phyloP scores from a whole-genome alignment of 37 sponge, comb jelly and placozoan species.

The Corticium candelabrum region DNA sequence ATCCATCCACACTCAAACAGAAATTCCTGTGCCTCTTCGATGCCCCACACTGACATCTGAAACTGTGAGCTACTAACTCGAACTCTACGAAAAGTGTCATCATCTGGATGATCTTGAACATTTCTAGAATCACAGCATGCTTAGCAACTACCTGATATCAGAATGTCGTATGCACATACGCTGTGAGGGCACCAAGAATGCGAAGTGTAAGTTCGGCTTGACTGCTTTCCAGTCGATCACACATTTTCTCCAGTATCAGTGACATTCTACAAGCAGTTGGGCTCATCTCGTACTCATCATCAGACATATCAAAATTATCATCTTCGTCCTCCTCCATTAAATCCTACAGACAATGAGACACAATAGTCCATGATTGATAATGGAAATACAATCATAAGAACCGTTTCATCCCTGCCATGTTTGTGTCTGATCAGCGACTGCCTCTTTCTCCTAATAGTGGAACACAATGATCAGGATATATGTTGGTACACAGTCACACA shows the following conservation, averaged over 20 bases:
- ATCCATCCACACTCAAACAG: constrained; percentile 52
- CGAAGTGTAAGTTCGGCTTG: neutral
- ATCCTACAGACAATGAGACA: no score
- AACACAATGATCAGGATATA: no score
- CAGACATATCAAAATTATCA: no score
- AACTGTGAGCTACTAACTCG: constrained; percentile 39
- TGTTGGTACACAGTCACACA: no score
- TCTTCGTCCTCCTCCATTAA: no score
- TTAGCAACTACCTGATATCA: neutral
- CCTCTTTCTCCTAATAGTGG: no score
- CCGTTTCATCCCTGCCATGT: no score
- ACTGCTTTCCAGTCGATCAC: neutral
- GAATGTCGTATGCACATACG: neutral
- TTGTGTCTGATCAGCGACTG: no score
- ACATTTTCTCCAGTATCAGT: neutral
- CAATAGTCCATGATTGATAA: no score
- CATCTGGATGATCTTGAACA: constrained; percentile 37
- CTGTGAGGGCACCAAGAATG: neutral
- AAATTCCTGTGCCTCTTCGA: constrained; percentile 21
- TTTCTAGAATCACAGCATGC: constrained; percentile 20
- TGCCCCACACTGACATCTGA: constrained; percentile 41
- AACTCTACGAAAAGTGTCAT: constrained; percentile 49
- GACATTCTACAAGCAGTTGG: neutral
- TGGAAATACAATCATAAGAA: no score
- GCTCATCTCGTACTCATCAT: no score